Evolutionary conservation across 2,797 vertebrate genomes (phyloP).

Genomic region (Silurus lanzhouensis): DNA sequence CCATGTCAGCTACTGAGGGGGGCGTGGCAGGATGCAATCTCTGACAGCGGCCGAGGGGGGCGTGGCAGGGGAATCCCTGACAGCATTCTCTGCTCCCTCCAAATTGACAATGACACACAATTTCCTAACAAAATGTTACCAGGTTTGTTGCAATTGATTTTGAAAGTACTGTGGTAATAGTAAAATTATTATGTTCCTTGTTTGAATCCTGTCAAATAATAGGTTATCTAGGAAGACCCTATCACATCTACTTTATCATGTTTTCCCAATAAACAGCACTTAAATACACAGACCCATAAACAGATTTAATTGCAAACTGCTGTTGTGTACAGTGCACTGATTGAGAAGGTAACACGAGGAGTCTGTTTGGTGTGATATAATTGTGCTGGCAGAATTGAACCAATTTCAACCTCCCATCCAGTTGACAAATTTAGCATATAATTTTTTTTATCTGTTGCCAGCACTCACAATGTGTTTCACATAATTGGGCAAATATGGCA

Average conservation of each 20-base stretch:
- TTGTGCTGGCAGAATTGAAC: neutral
- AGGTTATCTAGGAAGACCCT: neutral
- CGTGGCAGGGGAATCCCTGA: too few species aligned
- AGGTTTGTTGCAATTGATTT: neutral
- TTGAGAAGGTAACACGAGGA: neutral
- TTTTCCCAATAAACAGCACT: slow-evolving; percentile 4
- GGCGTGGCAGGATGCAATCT: too few species aligned
- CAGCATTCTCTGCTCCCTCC: neutral
- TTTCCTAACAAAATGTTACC: neutral
- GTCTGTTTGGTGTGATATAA: neutral
- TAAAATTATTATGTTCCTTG: neutral
- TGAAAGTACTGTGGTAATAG: neutral
- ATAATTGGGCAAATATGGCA: slow-evolving; percentile 36
- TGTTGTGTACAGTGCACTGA: neutral
- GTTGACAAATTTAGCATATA: slow-evolving; percentile 35
- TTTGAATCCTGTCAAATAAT: neutral
- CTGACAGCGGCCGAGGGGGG: too few species aligned
- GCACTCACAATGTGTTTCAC: slow-evolving; percentile 33
- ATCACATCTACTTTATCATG: neutral
- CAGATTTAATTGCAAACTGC: neutral
- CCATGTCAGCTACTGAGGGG: too few species aligned
- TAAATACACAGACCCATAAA: neutral
- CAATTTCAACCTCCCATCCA: slow-evolving; percentile 29
- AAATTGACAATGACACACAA: neutral
- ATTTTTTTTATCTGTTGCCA: slow-evolving; percentile 42